Evolutionary conservation across 2,113 vertebrate species (phyloP).

Genomic region (Oreochromis niloticus): DNA sequence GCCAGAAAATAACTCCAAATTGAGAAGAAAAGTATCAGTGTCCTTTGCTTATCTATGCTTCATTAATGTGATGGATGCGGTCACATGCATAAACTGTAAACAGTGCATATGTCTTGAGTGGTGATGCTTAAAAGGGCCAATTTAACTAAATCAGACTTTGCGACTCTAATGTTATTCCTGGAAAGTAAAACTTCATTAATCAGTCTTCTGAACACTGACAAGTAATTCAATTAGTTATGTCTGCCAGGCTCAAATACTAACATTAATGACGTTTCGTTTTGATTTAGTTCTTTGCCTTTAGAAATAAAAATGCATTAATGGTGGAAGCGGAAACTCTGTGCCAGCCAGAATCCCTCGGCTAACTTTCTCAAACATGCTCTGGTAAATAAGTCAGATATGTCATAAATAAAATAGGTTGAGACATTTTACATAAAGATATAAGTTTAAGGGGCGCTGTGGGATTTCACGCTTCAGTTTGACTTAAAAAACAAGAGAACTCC

Average conservation of each 20-base stretch:
- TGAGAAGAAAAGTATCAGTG: background rate
- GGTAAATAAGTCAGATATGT: background rate
- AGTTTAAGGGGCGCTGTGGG: background rate
- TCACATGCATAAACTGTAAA: background rate
- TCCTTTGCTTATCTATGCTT: background rate
- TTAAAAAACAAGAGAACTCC: background rate
- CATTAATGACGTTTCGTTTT: background rate
- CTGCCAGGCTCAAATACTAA: background rate
- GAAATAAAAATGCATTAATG: background rate
- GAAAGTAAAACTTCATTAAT: constrained; percentile 18
- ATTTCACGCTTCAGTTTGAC: background rate
- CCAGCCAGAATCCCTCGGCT: background rate
- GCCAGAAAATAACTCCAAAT: background rate
- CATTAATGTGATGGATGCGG: background rate
- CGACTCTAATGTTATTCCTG: background rate
- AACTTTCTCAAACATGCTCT: background rate
- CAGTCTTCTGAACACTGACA: background rate
- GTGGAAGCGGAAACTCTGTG: background rate
- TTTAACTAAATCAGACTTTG: background rate
- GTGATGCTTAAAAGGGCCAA: background rate
- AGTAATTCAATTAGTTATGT: constrained; percentile 6
- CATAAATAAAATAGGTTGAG: background rate
- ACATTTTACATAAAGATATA: background rate
- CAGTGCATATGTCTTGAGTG: background rate
- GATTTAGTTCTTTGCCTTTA: background rate